phyloP scores from a whole-genome alignment of 2,888 invertebrate species.

The Tineola bisselliella region DNA sequence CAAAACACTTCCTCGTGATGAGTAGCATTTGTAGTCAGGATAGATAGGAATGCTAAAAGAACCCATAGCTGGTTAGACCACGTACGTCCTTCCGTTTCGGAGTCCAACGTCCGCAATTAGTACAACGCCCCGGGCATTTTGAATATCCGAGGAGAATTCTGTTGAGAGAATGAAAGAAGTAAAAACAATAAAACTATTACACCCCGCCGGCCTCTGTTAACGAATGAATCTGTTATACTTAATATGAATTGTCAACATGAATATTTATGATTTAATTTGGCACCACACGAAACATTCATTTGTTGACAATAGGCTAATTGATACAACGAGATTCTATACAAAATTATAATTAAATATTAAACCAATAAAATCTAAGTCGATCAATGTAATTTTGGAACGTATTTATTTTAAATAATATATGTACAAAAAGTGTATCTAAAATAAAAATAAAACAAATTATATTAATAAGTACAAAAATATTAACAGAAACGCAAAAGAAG shows the following conservation, averaged over 20 bases:
- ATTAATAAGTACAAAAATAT: too few species aligned
- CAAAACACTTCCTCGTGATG: neutral
- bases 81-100: neutral
- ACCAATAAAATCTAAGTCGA: too few species aligned
- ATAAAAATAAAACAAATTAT: too few species aligned
- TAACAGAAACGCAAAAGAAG: too few species aligned
- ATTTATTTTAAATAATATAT: too few species aligned
- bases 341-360: neutral
- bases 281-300: neutral
- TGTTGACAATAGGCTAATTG: neutral
- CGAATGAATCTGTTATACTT: conserved; percentile 5
- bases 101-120: conserved; percentile 9
- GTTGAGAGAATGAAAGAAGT: neutral
- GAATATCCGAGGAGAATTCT: conserved; percentile 9
- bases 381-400: too few species aligned
- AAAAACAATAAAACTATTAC: conserved; percentile 8
- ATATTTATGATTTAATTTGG: neutral
- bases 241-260: neutral
- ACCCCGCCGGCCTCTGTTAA: neutral
- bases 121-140: conserved; percentile 6
- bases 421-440: too few species aligned
- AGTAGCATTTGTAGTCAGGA: neutral
- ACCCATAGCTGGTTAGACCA: conserved; percentile 5
- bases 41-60: neutral
- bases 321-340: neutral